phyloP scores from a whole-genome alignment of 2,113 vertebrate species.

The Corythornis madagascariensis region DNA sequence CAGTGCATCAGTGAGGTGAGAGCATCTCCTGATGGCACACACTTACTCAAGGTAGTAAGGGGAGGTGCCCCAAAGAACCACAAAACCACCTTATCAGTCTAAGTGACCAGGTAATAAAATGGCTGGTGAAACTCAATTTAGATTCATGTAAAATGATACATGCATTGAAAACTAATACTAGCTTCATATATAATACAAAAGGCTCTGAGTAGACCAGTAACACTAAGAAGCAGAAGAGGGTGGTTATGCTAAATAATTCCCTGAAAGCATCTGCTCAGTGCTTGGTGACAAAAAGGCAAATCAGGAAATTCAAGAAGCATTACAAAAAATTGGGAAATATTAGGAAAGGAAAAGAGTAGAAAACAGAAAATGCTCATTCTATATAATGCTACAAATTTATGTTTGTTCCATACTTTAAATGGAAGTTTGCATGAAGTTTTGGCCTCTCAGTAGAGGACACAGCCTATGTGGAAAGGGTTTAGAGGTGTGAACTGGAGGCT shows the following conservation, averaged over 20 bases:
- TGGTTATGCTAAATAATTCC: not conserved
- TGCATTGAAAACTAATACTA: not conserved
- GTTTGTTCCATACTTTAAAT: not conserved
- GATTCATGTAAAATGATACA: conserved; percentile 24
- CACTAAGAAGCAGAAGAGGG: not conserved
- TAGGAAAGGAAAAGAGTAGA: not conserved
- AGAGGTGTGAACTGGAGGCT: not conserved
- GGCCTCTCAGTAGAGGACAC: not conserved
- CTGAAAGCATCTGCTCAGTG: not conserved
- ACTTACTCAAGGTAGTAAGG: not conserved
- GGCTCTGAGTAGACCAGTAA: not conserved
- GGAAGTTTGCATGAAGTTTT: too few species aligned
- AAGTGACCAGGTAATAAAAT: conserved; percentile 6
- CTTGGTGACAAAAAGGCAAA: not conserved
- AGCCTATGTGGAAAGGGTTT: not conserved
- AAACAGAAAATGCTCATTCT: not conserved
- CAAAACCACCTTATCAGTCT: not conserved
- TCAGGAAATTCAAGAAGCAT: not conserved
- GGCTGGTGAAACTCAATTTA: not conserved
- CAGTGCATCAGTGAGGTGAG: not conserved
- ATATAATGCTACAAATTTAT: not conserved
- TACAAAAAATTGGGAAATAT: not conserved
- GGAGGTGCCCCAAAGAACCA: not conserved
- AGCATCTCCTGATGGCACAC: not conserved
- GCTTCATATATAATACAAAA: conserved; percentile 56